Base-by-base conservation (phyloP, 2,113 vertebrate genomes). In the Egretta garzetta region DNA sequence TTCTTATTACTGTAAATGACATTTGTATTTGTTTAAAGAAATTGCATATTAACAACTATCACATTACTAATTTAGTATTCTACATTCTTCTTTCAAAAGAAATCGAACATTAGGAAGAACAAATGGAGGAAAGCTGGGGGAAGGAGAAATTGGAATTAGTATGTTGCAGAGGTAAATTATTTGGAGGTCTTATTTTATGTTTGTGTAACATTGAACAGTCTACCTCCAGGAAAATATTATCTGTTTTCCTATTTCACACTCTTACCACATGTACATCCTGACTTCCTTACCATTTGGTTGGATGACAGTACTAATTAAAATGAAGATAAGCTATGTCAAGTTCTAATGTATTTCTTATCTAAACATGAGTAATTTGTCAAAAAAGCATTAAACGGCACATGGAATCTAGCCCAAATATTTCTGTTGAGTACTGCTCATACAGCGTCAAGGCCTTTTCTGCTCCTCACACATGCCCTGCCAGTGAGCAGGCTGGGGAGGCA, bases 381-480 rank as follows among this genome's bases (percentile, higher is more conserved):
- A 60, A 62, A 80, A 80, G 0, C 21, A 50, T 70, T 68, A 79
- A 83, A 71, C 37, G 26, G 56, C 37, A 71, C 19, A 37, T 35
- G n/a, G 18, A 90, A 84, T 80, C 12, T 68, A 45, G 30, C 16
- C 52, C 37, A 80, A 16, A 26, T n/a, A 35, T 92, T 83, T 4
- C 7, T 50, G 6, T 21, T 66, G 39, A 50, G 9, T 9, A 22
- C n/a, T 5, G 15, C 33, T 72, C 2, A 35, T 7, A 16, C 18
- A 76, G 6, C 0, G 0, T 13, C 22, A 47, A 60, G 22, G 24
- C 10, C 8, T 30, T 67, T 56, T 70, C 26, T 67, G 28, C 6
- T 5, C 14, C 20, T 50, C 9, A 4, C 6, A 7, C 8, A n/a
- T 8, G 6, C 28, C 10, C n/a, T 0, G 12, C 6, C 45, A 67